Base-by-base conservation (phyloP, 2,797 vertebrate genomes). In the Syndactyla subalaris region DNA sequence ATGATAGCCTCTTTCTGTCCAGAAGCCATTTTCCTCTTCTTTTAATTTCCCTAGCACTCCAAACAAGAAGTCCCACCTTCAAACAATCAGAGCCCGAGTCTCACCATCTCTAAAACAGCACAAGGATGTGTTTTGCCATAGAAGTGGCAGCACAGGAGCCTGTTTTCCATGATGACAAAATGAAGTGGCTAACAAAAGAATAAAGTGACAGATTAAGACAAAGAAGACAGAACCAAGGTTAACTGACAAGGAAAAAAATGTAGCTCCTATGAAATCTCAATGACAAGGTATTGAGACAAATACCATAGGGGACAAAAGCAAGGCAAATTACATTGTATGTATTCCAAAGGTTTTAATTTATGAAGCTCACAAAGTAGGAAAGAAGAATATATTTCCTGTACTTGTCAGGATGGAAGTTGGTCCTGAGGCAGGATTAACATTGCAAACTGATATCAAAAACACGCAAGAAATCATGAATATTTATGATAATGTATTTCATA, bases 401-500 rank as follows among this genome's bases (percentile, higher is more conserved):
- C 41, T 88, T 93, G 75, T 61, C 46, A 30, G 52, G 66, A 85
- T 43, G 27, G 71, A 87, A 93, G 46, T 32, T 91, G 27, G 82
- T 92, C 87, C 87, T 83, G 61, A 92, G 84, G 82, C 85, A 89
- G 62, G 39, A 95, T 93, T 94, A 92, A 92, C 65, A 45, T 36
- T 81, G 85, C 62, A 88, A 94, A 92, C 54, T 55, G 67, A 27
- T 91, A 92, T 26, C 68, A 87, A 89, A 83, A 68, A 77, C 39
- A 67, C 14, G 57, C 27, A 85, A 62, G 55, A 88, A 88, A 61
- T 30, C 12, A 93, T 93, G 14, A 96, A 95, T 96, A 96, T 96
- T 94, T 94, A 96, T 94, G 48, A 87, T 77, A 92, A 95, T 72
- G 2, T 70, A 88, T 84, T 96, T 91, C 65, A 83, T 92, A 92